These are phyloP conservation scores for Gymnocypris eckloni DNA, from an alignment of 2,797 vertebrate species.

Conservation along the genomic window DNA sequence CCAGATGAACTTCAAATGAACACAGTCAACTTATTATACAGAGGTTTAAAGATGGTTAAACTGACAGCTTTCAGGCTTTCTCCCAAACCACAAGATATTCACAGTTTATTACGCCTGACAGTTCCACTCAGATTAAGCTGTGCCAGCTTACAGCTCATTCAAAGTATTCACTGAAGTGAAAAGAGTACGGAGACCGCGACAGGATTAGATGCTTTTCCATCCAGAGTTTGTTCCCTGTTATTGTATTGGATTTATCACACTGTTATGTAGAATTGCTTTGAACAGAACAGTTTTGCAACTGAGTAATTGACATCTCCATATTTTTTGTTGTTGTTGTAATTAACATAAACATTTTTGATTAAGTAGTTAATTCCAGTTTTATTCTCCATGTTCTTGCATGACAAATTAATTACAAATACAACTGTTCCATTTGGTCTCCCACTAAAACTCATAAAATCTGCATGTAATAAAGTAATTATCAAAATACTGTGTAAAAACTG, in stretches of 20 bases:
- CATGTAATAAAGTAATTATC: neutral
- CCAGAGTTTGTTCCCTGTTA: conserved; percentile 3
- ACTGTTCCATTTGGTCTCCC: neutral
- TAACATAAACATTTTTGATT: neutral
- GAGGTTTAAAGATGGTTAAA: neutral
- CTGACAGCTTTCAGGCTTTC: neutral
- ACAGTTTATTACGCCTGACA: neutral
- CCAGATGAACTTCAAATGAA: no score
- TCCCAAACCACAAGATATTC: neutral
- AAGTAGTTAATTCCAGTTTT: neutral
- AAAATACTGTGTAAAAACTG: neutral
- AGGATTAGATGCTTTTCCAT: conserved; percentile 24
- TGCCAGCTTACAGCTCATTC: conserved; percentile 5
- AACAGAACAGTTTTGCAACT: neutral
- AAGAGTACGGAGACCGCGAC: neutral
- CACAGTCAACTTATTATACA: neutral
- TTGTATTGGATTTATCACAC: conserved; percentile 1
- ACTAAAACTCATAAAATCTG: neutral
- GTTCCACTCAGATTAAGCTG: neutral
- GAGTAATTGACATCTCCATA: neutral
- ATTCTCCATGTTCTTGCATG: neutral
- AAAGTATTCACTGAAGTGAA: conserved; percentile 28
- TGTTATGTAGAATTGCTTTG: neutral
- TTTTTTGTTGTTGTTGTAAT: neutral
- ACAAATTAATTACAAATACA: neutral